These are phyloP conservation scores for Aphidius gifuensis DNA, from an alignment of 1,140 invertebrate species.

Conservation along the genomic window DNA sequence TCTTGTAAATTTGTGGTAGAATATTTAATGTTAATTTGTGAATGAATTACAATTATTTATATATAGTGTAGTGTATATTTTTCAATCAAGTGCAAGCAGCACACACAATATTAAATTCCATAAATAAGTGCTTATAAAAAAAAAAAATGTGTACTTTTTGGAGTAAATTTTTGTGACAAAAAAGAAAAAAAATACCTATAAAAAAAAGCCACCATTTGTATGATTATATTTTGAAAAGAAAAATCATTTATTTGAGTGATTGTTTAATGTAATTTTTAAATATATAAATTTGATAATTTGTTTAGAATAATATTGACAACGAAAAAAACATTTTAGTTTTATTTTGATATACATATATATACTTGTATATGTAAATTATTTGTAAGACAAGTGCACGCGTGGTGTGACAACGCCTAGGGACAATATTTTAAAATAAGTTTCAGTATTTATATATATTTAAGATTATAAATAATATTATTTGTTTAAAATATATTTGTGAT, in stretches of 20 bases:
- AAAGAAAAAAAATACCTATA: too few species aligned
- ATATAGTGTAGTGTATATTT: too few species aligned
- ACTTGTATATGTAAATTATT: neutral
- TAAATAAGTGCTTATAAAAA: too few species aligned
- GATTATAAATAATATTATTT: neutral
- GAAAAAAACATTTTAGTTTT: too few species aligned
- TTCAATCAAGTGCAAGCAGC: too few species aligned
- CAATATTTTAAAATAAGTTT: conserved; percentile 20
- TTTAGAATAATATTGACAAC: conserved; percentile 22
- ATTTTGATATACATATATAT: conserved; percentile 17
- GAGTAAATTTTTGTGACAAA: too few species aligned
- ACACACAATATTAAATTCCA: too few species aligned
- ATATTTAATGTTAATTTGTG: neutral
- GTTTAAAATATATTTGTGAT: conserved; percentile 9
- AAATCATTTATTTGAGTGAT: neutral
- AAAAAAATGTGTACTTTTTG: too few species aligned
- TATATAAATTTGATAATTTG: neutral
- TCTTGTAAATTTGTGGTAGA: conserved; percentile 1
- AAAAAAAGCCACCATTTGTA: too few species aligned
- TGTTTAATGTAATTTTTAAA: neutral
- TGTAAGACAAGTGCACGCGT: conserved; percentile 7
- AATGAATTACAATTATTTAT: too few species aligned
- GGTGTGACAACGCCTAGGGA: conserved; percentile 18
- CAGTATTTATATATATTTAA: conserved; percentile 11
- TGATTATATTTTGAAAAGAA: too few species aligned